Evolutionary conservation across 2,113 vertebrate species (phyloP).

Genomic region (Abramis brama): DNA sequence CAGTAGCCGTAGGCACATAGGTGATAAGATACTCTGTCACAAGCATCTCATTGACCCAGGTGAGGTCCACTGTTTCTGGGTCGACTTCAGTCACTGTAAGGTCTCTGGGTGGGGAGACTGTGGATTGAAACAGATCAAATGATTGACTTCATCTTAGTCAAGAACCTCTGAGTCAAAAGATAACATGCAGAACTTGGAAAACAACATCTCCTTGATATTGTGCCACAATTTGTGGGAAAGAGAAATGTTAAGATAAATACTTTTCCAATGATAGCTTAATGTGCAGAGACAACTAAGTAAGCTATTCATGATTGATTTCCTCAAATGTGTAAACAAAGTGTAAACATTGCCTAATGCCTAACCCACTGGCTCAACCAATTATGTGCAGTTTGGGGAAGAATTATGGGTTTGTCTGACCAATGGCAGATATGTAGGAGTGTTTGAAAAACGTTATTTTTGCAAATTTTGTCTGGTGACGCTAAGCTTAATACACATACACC

Average conservation of each 20-base stretch:
- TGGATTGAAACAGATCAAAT: constrained; percentile 47
- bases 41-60: constrained; percentile 91
- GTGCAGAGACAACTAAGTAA: background rate
- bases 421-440: background rate
- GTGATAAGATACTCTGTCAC: constrained; percentile 89
- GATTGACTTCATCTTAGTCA: background rate
- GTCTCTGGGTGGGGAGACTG: constrained; percentile 92
- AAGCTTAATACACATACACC: no score
- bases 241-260: background rate
- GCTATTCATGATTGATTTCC: background rate
- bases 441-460: background rate
- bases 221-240: background rate
- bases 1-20: constrained; percentile 85
- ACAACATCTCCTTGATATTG: background rate
- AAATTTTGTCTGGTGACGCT: background rate
- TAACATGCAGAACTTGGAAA: background rate
- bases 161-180: background rate
- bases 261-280: background rate
- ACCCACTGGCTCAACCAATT: background rate
- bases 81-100: constrained; percentile 86
- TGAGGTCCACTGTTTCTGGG: constrained; percentile 88
- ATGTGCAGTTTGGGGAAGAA: background rate
- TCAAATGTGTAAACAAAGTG: no score
- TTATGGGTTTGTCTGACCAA: background rate
- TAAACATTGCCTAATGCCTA: no score